Conservation (phyloP, 2,113 vertebrate species). For the Rostratula benghalensis region DNA sequence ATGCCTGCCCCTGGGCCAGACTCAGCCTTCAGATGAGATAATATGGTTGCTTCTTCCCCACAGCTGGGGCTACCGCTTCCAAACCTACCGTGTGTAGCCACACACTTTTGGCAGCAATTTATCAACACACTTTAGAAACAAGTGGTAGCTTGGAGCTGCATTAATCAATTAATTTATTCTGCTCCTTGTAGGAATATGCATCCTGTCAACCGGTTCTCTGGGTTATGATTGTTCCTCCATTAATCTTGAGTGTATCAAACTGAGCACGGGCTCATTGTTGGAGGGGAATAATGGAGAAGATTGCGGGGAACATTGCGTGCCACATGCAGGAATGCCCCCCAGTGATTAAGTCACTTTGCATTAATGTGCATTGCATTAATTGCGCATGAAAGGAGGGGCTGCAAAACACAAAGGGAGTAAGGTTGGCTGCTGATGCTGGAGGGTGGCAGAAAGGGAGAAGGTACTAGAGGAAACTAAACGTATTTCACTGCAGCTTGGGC, state of each 20-base stretch:
- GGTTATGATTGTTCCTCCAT: not conserved
- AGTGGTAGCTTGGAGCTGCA: not conserved
- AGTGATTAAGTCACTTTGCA: not conserved
- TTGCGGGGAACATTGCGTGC: not conserved
- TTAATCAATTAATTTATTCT: not conserved
- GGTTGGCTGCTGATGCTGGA: not conserved
- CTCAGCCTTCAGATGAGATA: not conserved
- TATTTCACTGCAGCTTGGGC: not conserved
- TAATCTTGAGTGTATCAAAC: not conserved
- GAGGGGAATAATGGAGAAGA: not conserved
- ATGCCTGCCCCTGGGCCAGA: not conserved
- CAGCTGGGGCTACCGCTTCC: not conserved
- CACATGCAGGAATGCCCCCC: not conserved
- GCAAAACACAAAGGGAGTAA: not conserved
- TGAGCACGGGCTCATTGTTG: not conserved
- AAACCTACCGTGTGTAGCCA: not conserved
- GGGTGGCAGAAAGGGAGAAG: not conserved
- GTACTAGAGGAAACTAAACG: not conserved
- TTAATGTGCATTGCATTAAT: not conserved
- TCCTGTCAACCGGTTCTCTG: not conserved
- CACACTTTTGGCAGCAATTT: not conserved
- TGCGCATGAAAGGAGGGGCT: not conserved
- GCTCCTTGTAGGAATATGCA: not conserved
- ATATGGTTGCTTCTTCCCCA: fast-evolving
- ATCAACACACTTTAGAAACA: not conserved